A percentile compares a stretch with the other conserved stretches of the same genome.
phyloP scores from a whole-genome alignment of 2,113 vertebrate genomes.

The Rhinichthys klamathensis region DNA sequence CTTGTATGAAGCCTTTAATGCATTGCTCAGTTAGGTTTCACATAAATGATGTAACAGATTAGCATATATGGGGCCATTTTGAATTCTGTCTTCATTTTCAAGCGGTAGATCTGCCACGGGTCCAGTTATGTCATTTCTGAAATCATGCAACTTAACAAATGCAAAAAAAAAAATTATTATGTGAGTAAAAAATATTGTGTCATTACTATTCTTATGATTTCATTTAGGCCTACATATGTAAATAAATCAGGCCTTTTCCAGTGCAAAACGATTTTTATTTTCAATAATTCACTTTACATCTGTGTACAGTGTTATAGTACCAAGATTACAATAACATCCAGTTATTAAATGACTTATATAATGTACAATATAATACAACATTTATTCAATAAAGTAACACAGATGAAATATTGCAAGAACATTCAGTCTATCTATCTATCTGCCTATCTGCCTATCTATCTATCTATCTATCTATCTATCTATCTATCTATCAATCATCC shows the following conservation, averaged over 20 bases:
- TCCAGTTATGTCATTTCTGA: background rate
- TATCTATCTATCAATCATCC: too few species aligned
- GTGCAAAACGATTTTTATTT: background rate
- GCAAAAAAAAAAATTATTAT: too few species aligned
- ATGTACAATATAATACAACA: slow-evolving; percentile 2
- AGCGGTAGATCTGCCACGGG: background rate
- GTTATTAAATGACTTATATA: background rate
- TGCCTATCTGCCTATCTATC: too few species aligned
- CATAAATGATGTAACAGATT: background rate
- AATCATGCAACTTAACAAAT: background rate
- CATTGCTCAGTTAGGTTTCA: slow-evolving; percentile 5
- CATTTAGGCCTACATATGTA: background rate
- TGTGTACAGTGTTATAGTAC: background rate
- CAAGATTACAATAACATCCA: background rate
- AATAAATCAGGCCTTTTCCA: background rate
- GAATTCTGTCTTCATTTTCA: background rate
- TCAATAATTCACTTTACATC: background rate
- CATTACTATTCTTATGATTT: background rate
- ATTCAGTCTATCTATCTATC: too few species aligned
- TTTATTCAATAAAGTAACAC: slow-evolving; percentile 1
- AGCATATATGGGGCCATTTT: background rate
- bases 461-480: too few species aligned
- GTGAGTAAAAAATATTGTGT: background rate
- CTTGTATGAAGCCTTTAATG: background rate
- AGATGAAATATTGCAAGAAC: background rate